Percentiles rank a stretch among this genome's conserved stretches.
Evolutionary conservation across 2,888 invertebrate genomes (phyloP).

Genomic region (Conus canariensis): DNA sequence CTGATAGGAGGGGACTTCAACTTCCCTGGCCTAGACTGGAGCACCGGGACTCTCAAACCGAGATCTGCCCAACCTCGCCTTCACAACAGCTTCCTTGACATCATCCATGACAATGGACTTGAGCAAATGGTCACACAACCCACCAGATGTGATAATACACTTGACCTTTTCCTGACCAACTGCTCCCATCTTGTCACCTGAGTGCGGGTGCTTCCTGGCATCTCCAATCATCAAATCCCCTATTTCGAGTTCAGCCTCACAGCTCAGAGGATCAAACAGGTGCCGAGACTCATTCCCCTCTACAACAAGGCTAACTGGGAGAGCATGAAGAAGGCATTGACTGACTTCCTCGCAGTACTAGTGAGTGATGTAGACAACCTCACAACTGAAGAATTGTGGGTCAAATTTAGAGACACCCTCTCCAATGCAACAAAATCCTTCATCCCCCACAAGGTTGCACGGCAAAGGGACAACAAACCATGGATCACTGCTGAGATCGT

Average conservation of each 20-base stretch:
- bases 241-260: neutral
- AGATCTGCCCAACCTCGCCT: neutral
- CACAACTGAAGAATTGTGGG: neutral
- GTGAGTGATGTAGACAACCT: neutral
- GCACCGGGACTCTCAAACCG: neutral
- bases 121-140: neutral
- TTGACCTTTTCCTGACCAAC: neutral
- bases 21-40: neutral
- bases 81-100: neutral
- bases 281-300: neutral
- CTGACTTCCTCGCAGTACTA: neutral
- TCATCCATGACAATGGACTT: neutral
- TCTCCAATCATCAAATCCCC: neutral
- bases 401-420: too few relatives aligned
- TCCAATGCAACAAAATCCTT: too few relatives aligned
- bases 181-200: neutral
- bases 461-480: too few relatives aligned
- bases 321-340: neutral
- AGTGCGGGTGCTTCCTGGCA: neutral
- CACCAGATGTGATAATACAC: neutral
- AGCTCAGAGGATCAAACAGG: neutral
- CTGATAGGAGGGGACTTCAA: slow-evolving; percentile 1
- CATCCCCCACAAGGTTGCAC: too few relatives aligned
- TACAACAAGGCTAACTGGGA: neutral
- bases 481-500: too few relatives aligned